Base-by-base conservation (phyloP, 2,888 invertebrate genomes). In the Phortica magna region DNA sequence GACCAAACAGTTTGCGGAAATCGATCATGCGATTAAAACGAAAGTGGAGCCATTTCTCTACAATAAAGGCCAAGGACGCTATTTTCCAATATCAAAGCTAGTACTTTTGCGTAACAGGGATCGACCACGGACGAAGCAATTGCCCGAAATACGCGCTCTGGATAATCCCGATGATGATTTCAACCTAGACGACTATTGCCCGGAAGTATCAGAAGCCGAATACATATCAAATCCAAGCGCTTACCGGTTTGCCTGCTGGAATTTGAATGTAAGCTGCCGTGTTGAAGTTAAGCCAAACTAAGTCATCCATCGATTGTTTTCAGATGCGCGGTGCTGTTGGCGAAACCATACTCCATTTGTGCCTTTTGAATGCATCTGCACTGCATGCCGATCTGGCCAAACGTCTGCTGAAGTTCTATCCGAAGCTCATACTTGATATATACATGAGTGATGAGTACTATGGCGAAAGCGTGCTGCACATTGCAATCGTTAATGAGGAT, bases 401-500 rank as follows among this genome's bases (percentile, higher is more conserved):
- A 92, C 93, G 98, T 76, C 93, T 99, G 41, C 92, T 99, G 7
- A 94, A 96, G 72, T 96, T 97, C 90, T 99, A 97, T 92, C 99
- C 99, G 0, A 98, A 97, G 90, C 94, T 99, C 22, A 97, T 99
- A 87, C 96, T 98, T 89, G 99, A 99, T 89, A 96, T 98, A 83
- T 99, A 99, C 92, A 95, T 98, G 93, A 95, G 96, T 71, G 99
- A 99, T 88, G 99, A 99, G 92, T 99, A 99, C 91, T 99, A 98
- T 89, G 99, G 98, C 1, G 99, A 99, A 91, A 98, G 96, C 89
- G 97, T 97, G 0, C 93, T 99, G 1, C 99, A 99, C 90, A 98
- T 99, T 91, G 98, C 99, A 4, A 98, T 99, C 83, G 98, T 99
- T 0, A 99, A 99, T 92, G 99, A 99, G 91, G 99, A 99, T 90